A percentile compares a stretch with the other conserved stretches of the same genome.
phyloP scores from a whole-genome alignment of 1,140 invertebrate genomes.

The Bacillus rossius region DNA sequence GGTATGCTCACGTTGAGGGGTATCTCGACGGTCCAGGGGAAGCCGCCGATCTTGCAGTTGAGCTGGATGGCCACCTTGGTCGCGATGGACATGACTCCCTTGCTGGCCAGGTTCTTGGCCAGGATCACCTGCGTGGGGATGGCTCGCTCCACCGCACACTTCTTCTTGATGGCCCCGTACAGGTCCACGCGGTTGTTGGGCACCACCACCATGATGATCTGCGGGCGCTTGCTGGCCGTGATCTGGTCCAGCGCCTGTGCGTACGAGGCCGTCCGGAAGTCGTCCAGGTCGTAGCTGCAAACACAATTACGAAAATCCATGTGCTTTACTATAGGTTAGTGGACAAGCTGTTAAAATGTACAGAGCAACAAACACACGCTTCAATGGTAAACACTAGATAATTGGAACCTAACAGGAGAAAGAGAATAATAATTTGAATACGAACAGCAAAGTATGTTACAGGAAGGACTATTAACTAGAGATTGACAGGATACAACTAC shows the following conservation, averaged over 20 bases:
- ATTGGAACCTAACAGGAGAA: too few species aligned
- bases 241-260: constrained; percentile 49
- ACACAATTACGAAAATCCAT: too few species aligned
- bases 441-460: too few species aligned
- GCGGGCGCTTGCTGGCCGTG: constrained; percentile 46
- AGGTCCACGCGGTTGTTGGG: constrained; percentile 61
- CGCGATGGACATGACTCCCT: constrained; percentile 62
- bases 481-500: too few species aligned
- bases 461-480: too few species aligned
- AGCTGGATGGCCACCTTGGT: constrained; percentile 85
- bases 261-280: constrained; percentile 33
- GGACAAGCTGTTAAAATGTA: too few species aligned
- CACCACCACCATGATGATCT: constrained; percentile 61
- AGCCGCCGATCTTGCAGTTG: constrained; percentile 85
- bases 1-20: constrained; percentile 52
- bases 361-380: too few species aligned
- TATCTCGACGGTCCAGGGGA: constrained; percentile 70
- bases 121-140: constrained; percentile 72
- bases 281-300: constrained; percentile 11
- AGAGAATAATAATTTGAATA: too few species aligned
- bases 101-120: constrained; percentile 49
- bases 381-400: too few species aligned
- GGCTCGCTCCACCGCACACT: constrained; percentile 67
- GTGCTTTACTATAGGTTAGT: too few species aligned
- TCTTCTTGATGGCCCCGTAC: constrained; percentile 81